Base-by-base conservation (phyloP, 1,140 invertebrate genomes). In the Caenorhabditis latens region DNA sequence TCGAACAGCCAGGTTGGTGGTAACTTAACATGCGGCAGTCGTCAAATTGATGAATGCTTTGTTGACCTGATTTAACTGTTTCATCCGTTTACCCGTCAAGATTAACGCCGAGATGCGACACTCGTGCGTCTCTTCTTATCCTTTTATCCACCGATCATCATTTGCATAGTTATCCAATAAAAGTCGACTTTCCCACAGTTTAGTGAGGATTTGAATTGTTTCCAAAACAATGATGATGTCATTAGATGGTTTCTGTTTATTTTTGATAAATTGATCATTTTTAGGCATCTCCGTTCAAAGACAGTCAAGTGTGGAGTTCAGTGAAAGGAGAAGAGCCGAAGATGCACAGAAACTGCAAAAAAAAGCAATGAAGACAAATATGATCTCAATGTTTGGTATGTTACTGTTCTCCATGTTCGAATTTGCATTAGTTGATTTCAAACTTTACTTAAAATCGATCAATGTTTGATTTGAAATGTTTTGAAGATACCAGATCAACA, bases 381-480 rank as follows among this genome's bases (percentile, higher is more conserved):
- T 85, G 87, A 88, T 88, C 87, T 67, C 65, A 53, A 84, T 88
- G 83, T 65, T 86, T 55, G 84, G 87, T 88, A 46, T 14, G 83
- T 61, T 24, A 16, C 9, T 32, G 5, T 43, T 19, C 7, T 32
- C n/a, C 6, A 63, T 63, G 9, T 6, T 63, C 1, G 9, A 19
- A 11, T 11, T 11, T 32, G n/a, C 4, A 63, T 32, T 19, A 8
- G 14, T 32, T 13, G 24, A 24, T 1, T 11, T 32, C 32, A 32
- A 32, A 32, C 32, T 2, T 0, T 32, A 32, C 32, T 32, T 32
- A 32, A 1, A 32, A 32, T 32, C 32, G 32, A 32, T 1, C 32
- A 32, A 32, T 32, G 32, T 32, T 32, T 32, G 32, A 32, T 32
- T 32, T 32, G 0, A 32, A 1, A 32, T 32, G 32, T 2, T 32